These are phyloP conservation scores for Hippoglossus stenolepis DNA, from an alignment of 2,113 vertebrate species.

Conservation along the genomic window DNA sequence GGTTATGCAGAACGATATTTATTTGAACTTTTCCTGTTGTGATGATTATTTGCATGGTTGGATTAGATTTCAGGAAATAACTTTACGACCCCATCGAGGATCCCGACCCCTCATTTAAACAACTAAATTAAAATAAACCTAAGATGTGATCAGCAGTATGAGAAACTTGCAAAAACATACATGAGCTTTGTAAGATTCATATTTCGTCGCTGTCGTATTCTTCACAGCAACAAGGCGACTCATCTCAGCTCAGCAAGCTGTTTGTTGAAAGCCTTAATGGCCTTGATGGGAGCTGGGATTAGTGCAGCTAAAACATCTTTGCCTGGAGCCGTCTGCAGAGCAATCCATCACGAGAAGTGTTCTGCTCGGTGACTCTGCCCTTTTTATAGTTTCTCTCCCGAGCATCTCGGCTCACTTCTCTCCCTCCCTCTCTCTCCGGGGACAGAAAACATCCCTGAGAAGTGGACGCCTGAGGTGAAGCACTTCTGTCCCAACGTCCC, in stretches of 20 bases:
- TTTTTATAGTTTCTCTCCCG: constrained; percentile 32
- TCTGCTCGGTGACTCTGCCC: constrained; percentile 46
- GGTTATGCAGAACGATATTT: no score
- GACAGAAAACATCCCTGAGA: constrained; percentile 97
- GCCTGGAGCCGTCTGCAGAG: constrained; percentile 55
- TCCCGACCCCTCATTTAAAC: no score
- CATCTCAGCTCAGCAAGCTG: constrained; percentile 14
- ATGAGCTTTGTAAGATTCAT: no score
- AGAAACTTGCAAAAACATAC: no score
- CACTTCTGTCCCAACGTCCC: constrained; percentile 99
- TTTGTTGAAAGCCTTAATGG: constrained; percentile 55
- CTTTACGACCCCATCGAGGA: no score
- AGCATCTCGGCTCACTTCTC: constrained; percentile 42
- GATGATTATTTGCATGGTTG: neutral
- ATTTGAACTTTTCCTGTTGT: no score
- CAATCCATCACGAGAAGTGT: constrained; percentile 63
- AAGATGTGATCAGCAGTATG: no score
- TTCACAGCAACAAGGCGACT: constrained; percentile 4
- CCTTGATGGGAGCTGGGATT: constrained; percentile 53
- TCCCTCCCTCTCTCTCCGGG: constrained; percentile 19
- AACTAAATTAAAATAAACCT: no score
- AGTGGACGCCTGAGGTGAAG: constrained; percentile 98
- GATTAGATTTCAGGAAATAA: no score
- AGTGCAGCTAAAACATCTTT: constrained; percentile 65
- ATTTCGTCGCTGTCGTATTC: neutral